Base-by-base conservation (phyloP, 1,140 invertebrate genomes). In the Pseudomyrmex cubaensis region DNA sequence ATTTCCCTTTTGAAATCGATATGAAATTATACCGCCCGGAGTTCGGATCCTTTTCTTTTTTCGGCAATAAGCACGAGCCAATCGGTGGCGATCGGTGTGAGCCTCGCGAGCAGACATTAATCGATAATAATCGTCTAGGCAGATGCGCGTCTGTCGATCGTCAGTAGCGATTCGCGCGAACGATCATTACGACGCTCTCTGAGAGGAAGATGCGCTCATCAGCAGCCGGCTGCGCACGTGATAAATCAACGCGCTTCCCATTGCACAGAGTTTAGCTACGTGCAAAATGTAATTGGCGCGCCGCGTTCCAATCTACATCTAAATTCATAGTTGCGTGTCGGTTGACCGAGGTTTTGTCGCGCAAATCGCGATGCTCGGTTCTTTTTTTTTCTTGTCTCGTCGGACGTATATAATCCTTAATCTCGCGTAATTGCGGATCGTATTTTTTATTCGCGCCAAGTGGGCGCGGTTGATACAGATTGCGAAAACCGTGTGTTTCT, bases 171-270 rank as follows among this genome's bases (percentile, higher is more conserved):
- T 89, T 72, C 73, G 84, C 82, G 64, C 82, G 64, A 85, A 85
- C 66, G 88, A 85, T 90, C 89, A 85, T 90, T 90, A 90, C 25
- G 76, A 59, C 54, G 52, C 15, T 76, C 59, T 1, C 35, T 5
- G 48, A 35, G 20, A 7, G 59, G 74, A 66, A 52, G 82, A 88
- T 78, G 84, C 73, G 44, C 78, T 63, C 59, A 76, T 63, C 59
- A 76, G 73, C 46, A 85, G 70, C 66, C 72, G 80, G 76, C 61
- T 25, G 2, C 25, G 3, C 25, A 67, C 52, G 73, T 82, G 82
- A 90, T 90, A 88, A 90, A 90, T 90, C 88, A 87, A 87, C 80
- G 82, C 48, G 74, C 17, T 67, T 84, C 62, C 82, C 35, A 80
- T 87, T 48, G 70, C 69, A 35, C 35, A 76, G 83, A 88, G 82